Evolutionary conservation across 2,888 invertebrate genomes (phyloP).

Genomic region (Steinernema hermaphroditum): DNA sequence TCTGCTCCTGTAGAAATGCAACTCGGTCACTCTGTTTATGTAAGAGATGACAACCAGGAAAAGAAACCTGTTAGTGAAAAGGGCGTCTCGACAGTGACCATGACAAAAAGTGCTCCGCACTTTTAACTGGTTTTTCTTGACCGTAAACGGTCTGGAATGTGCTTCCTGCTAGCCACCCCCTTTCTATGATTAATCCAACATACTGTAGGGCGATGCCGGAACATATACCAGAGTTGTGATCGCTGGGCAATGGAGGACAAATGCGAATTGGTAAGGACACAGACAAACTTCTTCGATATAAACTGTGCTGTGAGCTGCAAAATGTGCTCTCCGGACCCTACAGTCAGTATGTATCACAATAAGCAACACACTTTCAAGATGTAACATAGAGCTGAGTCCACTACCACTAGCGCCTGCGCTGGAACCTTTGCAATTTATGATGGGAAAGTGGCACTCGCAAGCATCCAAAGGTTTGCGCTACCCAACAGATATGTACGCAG

Average conservation of each 20-base stretch:
- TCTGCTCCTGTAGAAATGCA: background rate
- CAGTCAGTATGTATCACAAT: conserved; percentile 51
- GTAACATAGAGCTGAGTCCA: conserved; percentile 54
- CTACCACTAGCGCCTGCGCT: conserved; percentile 65
- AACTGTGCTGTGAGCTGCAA: conserved; percentile 66
- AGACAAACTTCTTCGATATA: conserved; percentile 64
- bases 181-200: background rate
- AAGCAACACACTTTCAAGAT: background rate
- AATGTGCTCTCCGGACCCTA: conserved; percentile 60
- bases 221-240: conserved; percentile 66
- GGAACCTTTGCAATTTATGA: conserved; percentile 66
- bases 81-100: background rate
- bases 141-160: background rate
- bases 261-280: conserved; percentile 58
- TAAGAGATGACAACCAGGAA: background rate
- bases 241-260: conserved; percentile 66
- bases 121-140: background rate
- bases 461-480: conserved; percentile 61
- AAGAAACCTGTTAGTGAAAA: conserved; percentile 8
- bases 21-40: conserved; percentile 7
- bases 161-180: background rate
- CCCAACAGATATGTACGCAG: conserved; percentile 61
- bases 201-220: conserved; percentile 63
- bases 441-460: conserved; percentile 65
- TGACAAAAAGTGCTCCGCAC: background rate